Percentiles rank a stretch among this genome's conserved stretches.
phyloP scores from a whole-genome alignment of 2,797 vertebrate species.

The Arctocebus calabarensis region DNA sequence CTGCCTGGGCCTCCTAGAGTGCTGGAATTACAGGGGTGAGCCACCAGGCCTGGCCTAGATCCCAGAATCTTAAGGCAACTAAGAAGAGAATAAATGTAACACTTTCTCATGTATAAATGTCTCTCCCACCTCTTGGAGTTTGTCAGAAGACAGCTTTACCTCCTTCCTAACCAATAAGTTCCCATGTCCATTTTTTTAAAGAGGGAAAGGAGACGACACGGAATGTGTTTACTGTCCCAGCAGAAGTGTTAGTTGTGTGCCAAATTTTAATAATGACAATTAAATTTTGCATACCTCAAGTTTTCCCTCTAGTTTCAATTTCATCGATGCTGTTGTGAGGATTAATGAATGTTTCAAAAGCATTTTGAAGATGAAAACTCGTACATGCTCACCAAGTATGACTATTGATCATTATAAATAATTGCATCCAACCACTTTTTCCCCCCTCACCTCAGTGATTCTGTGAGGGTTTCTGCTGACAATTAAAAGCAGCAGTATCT shows the following conservation, averaged over 20 bases:
- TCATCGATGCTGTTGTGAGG: constrained; percentile 56
- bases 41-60: background rate
- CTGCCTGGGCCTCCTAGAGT: no score
- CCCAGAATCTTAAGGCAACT: background rate
- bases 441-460: background rate
- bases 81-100: background rate
- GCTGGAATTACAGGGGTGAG: no score
- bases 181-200: background rate
- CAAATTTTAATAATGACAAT: constrained; percentile 70
- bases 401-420: constrained; percentile 61
- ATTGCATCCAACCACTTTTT: background rate
- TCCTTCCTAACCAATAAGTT: background rate
- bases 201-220: background rate
- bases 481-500: background rate
- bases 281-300: constrained; percentile 55
- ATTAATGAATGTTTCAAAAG: constrained; percentile 72
- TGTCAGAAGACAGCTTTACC: background rate
- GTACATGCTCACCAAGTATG: background rate
- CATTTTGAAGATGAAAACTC: constrained; percentile 56
- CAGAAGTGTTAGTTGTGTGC: background rate
- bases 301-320: constrained; percentile 60
- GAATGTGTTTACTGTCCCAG: background rate
- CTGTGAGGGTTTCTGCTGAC: background rate
- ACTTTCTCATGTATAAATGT: background rate
- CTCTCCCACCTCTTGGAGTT: background rate